Percentiles rank a stretch among this genome's conserved stretches.
Conservation (phyloP, 2,113 vertebrate species). For the Muntiacus muntjak region DNA sequence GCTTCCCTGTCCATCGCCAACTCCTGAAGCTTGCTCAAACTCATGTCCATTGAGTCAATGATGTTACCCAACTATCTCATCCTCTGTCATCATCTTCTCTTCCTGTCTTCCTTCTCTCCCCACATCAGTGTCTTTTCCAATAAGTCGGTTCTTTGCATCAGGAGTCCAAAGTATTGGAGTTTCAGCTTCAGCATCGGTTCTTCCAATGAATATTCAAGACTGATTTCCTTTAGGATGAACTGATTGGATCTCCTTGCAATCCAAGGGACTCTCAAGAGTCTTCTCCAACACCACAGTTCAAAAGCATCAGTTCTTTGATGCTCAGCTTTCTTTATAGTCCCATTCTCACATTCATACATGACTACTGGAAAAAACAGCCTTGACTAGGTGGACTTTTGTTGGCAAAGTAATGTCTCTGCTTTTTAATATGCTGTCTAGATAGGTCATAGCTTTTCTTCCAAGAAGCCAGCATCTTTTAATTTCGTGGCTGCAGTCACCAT, state of each 20-base stretch:
- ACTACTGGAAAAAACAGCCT: background rate
- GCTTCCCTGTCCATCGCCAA: background rate
- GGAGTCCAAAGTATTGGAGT: background rate
- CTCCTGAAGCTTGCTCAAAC: background rate
- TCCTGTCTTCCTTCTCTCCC: background rate
- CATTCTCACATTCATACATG: background rate
- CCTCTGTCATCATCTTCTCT: background rate
- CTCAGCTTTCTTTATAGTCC: background rate
- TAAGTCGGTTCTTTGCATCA: background rate
- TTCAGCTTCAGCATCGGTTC: background rate
- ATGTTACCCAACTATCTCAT: background rate
- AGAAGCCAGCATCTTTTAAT: too few relatives aligned
- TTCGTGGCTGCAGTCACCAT: too few relatives aligned
- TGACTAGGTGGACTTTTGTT: background rate
- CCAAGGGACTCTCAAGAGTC: background rate
- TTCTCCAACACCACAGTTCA: background rate
- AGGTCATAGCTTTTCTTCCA: too few relatives aligned
- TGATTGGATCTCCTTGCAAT: background rate
- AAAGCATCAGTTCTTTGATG: background rate
- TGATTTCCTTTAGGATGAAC: background rate
- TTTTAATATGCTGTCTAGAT: too few relatives aligned
- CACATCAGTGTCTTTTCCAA: background rate
- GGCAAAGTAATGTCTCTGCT: too few relatives aligned
- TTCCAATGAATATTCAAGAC: background rate
- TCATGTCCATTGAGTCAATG: background rate